Evolutionary conservation across 1,140 invertebrate genomes (phyloP).

Genomic region (Dinoponera quadriceps): DNA sequence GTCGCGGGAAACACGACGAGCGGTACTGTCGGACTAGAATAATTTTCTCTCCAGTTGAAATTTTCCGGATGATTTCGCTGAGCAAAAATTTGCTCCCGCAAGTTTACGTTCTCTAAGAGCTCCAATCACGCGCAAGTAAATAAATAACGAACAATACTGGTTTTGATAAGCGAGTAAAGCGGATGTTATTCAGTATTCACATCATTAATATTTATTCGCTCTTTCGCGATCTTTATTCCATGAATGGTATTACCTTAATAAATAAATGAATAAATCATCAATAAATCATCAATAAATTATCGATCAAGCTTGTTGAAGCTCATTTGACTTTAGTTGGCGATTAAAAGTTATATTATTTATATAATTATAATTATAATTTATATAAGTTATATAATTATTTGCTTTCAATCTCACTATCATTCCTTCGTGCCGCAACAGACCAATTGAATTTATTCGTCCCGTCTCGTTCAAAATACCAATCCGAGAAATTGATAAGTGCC

Average conservation of each 20-base stretch:
- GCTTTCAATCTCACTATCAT: too few species aligned
- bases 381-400: too few species aligned
- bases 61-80: not conserved
- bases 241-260: slow-evolving; percentile 5
- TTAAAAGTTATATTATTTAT: slow-evolving; percentile 24
- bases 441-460: slow-evolving; percentile 12
- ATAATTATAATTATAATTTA: too few species aligned
- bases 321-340: not conserved
- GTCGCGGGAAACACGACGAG: not conserved
- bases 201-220: too few species aligned
- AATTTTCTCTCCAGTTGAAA: not conserved
- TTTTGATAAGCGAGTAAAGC: too few species aligned
- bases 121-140: not conserved
- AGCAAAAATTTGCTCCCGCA: not conserved
- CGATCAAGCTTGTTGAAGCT: too few species aligned
- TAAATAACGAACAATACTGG: slow-evolving; percentile 10
- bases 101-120: not conserved
- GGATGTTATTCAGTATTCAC: not conserved
- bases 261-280: too few species aligned
- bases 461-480: not conserved
- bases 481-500: slow-evolving; percentile 9
- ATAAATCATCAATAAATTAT: not conserved
- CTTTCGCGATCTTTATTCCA: too few species aligned
- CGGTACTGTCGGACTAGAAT: not conserved
- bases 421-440: not conserved